phyloP scores from a whole-genome alignment of 2,113 vertebrate species.

The Clarias gariepinus region DNA sequence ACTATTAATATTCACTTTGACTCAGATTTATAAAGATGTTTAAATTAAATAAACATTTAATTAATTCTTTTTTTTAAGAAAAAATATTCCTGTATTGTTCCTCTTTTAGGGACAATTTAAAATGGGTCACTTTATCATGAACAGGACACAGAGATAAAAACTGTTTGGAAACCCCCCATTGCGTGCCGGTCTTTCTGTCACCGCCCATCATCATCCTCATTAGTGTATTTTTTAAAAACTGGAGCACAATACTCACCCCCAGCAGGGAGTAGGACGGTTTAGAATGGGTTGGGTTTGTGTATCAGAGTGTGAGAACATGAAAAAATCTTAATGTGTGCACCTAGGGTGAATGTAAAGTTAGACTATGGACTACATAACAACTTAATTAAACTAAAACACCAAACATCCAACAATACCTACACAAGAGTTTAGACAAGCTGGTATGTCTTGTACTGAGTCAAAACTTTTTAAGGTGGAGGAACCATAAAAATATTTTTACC shows the following conservation, averaged over 20 bases:
- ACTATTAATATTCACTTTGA: background rate
- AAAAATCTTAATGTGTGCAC: background rate
- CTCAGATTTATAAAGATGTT: background rate
- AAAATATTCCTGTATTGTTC: background rate
- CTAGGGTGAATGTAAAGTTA: background rate
- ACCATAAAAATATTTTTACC: constrained; percentile 66
- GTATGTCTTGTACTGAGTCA: background rate
- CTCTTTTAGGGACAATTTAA: background rate
- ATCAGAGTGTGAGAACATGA: constrained; percentile 12
- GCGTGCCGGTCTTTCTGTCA: constrained; percentile 70
- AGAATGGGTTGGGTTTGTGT: constrained; percentile 48
- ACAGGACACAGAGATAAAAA: constrained; percentile 23
- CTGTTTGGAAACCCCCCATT: constrained; percentile 56
- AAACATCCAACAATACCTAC: background rate
- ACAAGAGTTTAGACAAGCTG: background rate
- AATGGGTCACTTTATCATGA: constrained; percentile 13
- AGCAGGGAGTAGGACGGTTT: constrained; percentile 56
- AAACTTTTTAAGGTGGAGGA: background rate
- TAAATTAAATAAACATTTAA: background rate
- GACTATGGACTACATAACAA: background rate
- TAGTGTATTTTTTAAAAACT: constrained; percentile 67
- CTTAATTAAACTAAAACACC: background rate
- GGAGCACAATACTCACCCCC: constrained; percentile 58
- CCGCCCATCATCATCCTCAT: constrained; percentile 75
- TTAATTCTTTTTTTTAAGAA: background rate